Percentiles rank a stretch among this genome's conserved stretches.
phyloP scores from a whole-genome alignment of 2,888 invertebrate genomes.

The Adelognathus sp. region DNA sequence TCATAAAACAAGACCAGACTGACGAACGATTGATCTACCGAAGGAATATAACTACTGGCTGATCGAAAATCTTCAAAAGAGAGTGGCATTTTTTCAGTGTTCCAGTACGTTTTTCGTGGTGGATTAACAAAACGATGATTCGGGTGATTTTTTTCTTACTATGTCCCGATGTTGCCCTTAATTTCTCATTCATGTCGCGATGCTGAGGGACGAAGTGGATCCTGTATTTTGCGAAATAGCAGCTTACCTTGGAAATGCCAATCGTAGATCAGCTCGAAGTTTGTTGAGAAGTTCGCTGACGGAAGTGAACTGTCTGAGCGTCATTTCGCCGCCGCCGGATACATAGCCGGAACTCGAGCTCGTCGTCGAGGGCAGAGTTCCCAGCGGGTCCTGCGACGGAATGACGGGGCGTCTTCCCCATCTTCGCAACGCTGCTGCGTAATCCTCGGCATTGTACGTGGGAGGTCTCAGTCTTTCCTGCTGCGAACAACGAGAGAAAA shows the following conservation, averaged over 20 bases:
- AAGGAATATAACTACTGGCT: too few species aligned
- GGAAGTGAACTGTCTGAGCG: constrained; percentile 92
- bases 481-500: constrained; percentile 3
- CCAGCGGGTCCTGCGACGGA: constrained; percentile 76
- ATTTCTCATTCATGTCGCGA: too few species aligned
- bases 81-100: too few species aligned
- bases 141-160: too few species aligned
- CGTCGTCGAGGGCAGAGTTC: constrained; percentile 78
- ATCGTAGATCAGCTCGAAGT: constrained; percentile 91
- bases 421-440: constrained; percentile 90
- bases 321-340: constrained; percentile 90
- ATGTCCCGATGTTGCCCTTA: too few species aligned
- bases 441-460: constrained; percentile 95
- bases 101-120: too few species aligned
- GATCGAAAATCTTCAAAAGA: too few species aligned
- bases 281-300: constrained; percentile 94
- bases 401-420: constrained; percentile 87
- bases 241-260: constrained; percentile 93
- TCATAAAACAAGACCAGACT: too few species aligned
- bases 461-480: constrained; percentile 93
- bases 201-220: too few species aligned
- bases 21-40: too few species aligned
- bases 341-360: constrained; percentile 81
- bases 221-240: neutral
- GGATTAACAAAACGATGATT: too few species aligned